A percentile compares a stretch with the other conserved stretches of the same genome.
Conservation (phyloP, 1,140 invertebrate species). For the Rhopalosiphum maidis region DNA sequence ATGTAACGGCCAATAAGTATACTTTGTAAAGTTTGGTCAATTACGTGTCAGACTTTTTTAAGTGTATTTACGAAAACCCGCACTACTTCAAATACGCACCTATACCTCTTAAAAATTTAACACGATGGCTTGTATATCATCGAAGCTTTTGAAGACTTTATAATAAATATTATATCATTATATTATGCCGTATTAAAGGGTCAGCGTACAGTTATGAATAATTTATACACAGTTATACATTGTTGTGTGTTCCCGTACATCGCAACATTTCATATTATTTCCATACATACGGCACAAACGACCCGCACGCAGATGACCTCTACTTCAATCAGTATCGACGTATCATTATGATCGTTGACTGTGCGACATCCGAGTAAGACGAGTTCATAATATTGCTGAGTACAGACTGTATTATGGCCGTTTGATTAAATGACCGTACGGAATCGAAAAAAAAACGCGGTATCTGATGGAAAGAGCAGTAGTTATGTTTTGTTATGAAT, state of each 20-base stretch:
- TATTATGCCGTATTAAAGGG: neutral
- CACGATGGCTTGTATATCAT: neutral
- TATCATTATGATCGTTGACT: no score
- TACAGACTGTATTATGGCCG: no score
- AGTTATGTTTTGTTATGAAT: no score
- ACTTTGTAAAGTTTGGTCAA: constrained; percentile 11
- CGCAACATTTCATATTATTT: no score
- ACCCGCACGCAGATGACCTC: no score
- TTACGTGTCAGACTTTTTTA: neutral
- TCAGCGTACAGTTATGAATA: neutral
- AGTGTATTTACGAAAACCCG: neutral
- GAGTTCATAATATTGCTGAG: neutral
- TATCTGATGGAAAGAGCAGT: no score
- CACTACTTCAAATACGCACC: neutral
- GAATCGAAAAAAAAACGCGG: neutral
- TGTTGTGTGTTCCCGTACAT: no score
- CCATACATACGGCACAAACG: no score
- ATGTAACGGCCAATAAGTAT: neutral
- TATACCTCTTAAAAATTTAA: neutral
- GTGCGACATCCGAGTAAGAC: neutral
- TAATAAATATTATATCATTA: constrained; percentile 20
- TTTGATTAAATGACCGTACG: neutral
- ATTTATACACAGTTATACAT: neutral
- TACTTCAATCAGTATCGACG: no score
- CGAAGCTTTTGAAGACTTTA: neutral